Evolutionary conservation across 1,140 invertebrate species (phyloP).

Genomic region (Eulimnadia texana): DNA sequence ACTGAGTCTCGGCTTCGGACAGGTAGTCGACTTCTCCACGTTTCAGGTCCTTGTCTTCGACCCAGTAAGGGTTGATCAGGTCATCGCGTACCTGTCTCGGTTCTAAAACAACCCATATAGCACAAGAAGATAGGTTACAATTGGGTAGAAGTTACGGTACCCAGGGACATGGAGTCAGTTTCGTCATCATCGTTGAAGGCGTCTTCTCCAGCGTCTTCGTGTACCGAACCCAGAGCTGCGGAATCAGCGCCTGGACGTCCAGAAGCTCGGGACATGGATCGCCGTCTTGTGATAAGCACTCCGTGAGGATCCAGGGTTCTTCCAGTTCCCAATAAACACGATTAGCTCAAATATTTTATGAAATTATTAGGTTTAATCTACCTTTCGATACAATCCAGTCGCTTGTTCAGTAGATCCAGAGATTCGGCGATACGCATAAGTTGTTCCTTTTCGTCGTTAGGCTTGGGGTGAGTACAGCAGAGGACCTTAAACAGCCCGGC

Average conservation of each 20-base stretch:
- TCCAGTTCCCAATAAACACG: no score
- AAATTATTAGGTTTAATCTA: no score
- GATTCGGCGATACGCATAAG: slow-evolving; percentile 27
- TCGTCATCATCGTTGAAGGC: not conserved
- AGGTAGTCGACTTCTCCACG: slow-evolving; percentile 45
- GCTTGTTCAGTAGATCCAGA: slow-evolving; percentile 24
- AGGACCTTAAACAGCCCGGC: slow-evolving; percentile 33
- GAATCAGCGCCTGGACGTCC: not conserved
- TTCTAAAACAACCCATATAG: slow-evolving; percentile 9
- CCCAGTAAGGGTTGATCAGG: slow-evolving; percentile 47
- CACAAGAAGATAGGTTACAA: not conserved
- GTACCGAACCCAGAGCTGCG: slow-evolving; percentile 4
- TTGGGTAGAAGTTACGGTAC: not conserved
- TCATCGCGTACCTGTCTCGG: slow-evolving; percentile 29
- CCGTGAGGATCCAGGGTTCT: slow-evolving; percentile 44
- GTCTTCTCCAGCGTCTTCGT: not conserved
- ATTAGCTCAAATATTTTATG: no score
- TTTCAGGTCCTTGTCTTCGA: slow-evolving; percentile 47
- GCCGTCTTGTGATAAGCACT: slow-evolving; percentile 36
- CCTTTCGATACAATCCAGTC: slow-evolving; percentile 26
- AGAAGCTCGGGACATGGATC: slow-evolving; percentile 30
- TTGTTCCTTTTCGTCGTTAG: slow-evolving; percentile 38
- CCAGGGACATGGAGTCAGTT: not conserved
- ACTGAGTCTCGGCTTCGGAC: slow-evolving; percentile 40
- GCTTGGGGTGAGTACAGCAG: slow-evolving; percentile 30